phyloP scores from a whole-genome alignment of 2,797 vertebrate species.

The Pteronotus mesoamericanus region DNA sequence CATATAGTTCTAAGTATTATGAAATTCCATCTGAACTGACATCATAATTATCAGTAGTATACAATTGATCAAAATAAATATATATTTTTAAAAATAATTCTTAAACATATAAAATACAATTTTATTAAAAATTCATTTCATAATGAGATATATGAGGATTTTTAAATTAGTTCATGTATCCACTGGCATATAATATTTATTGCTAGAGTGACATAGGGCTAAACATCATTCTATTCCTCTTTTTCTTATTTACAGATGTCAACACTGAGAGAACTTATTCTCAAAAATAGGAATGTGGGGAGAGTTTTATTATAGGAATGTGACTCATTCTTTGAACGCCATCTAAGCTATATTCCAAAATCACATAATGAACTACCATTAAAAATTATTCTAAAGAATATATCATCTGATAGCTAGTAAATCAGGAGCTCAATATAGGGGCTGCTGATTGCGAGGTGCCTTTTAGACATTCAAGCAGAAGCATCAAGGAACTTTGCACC shows the following conservation, averaged over 20 bases:
- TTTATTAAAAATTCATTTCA: background rate
- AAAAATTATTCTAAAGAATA: background rate
- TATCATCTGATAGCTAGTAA: background rate
- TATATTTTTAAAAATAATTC: background rate
- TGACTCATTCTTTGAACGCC: background rate
- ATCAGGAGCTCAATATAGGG: background rate
- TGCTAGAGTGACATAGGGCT: background rate
- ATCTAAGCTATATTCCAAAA: background rate
- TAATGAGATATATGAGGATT: background rate
- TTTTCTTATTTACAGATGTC: background rate
- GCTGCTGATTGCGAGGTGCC: background rate
- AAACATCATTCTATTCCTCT: background rate
- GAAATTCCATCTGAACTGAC: background rate
- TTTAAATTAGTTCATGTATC: background rate
- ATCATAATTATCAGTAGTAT: background rate
- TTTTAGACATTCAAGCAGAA: background rate
- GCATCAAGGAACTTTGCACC: background rate
- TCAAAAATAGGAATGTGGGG: background rate
- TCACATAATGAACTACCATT: background rate
- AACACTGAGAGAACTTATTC: background rate
- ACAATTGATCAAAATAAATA: background rate
- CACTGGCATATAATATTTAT: background rate
- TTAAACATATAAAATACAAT: background rate
- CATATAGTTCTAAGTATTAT: background rate
- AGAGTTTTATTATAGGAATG: background rate